phyloP scores from a whole-genome alignment of 2,888 invertebrate genomes.

The Lypha dubia region DNA sequence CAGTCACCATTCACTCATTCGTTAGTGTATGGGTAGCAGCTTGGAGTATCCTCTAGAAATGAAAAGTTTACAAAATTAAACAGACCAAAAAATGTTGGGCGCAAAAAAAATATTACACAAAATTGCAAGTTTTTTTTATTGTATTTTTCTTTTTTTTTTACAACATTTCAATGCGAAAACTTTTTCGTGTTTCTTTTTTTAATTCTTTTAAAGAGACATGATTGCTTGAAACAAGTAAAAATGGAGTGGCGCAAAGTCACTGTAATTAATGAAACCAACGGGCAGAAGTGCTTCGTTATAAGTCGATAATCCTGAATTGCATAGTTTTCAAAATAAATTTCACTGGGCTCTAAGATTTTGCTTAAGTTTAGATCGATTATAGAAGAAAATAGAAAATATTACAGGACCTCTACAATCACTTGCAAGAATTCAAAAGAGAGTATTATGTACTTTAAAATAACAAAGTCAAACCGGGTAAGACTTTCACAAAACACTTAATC shows the following conservation, averaged over 20 bases:
- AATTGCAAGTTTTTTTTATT: constrained; percentile 42
- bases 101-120: constrained; percentile 18
- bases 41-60: constrained; percentile 55
- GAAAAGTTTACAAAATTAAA: constrained; percentile 63
- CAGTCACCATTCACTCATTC: constrained; percentile 25
- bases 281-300: constrained; percentile 26
- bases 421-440: no score
- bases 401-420: no score
- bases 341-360: neutral
- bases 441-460: no score
- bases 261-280: constrained; percentile 47
- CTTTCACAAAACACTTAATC: no score
- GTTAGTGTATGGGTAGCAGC: constrained; percentile 12
- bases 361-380: neutral
- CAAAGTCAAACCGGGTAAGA: no score
- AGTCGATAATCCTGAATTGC: constrained; percentile 30
- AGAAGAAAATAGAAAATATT: neutral
- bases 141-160: constrained; percentile 25
- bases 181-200: constrained; percentile 27
- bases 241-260: constrained; percentile 3
- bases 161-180: constrained; percentile 68
- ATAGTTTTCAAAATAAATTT: constrained; percentile 9
- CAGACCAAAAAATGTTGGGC: constrained; percentile 48
- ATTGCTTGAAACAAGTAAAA: constrained; percentile 37
- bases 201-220: constrained; percentile 6